Percentiles rank a stretch among this genome's conserved stretches.
phyloP scores from a whole-genome alignment of 1,140 invertebrate species.

The Whitmania pigra region DNA sequence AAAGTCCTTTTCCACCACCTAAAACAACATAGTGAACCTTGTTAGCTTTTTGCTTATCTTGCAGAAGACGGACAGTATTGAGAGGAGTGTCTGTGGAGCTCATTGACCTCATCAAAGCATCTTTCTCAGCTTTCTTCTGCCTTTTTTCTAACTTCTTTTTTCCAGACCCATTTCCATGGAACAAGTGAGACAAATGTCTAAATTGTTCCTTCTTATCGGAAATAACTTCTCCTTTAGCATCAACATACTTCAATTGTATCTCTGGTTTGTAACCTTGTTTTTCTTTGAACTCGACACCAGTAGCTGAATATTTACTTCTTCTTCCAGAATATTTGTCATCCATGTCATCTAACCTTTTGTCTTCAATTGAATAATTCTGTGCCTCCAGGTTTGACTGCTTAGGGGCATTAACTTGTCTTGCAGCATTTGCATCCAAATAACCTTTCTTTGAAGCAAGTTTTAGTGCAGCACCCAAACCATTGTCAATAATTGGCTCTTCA shows the following conservation, averaged over 20 bases:
- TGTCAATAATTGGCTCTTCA: constrained; percentile 83
- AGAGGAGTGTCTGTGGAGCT: constrained; percentile 94
- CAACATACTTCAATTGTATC: constrained; percentile 92
- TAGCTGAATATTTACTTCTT: constrained; percentile 61
- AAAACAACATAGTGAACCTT: constrained; percentile 87
- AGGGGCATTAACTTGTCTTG: constrained; percentile 48
- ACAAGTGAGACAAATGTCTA: constrained; percentile 74
- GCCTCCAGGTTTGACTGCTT: constrained; percentile 58
- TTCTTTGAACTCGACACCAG: constrained; percentile 75
- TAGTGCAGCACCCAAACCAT: constrained; percentile 79
- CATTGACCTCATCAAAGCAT: constrained; percentile 94
- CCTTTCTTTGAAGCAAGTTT: constrained; percentile 84
- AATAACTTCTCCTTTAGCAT: constrained; percentile 78
- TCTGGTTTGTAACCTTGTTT: constrained; percentile 84
- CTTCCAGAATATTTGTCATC: constrained; percentile 57
- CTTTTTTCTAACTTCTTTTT: constrained; percentile 97
- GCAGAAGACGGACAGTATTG: constrained; percentile 78
- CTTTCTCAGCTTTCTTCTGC: constrained; percentile 84
- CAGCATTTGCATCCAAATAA: constrained; percentile 69
- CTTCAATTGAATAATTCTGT: constrained; percentile 89
- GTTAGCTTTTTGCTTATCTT: constrained; percentile 90
- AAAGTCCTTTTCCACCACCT: constrained; percentile 56
- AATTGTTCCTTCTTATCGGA: constrained; percentile 95
- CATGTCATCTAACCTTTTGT: constrained; percentile 74
- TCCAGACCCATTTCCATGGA: constrained; percentile 96